phyloP scores from a whole-genome alignment of 2,797 vertebrate genomes.

The Amazona ochrocephala region DNA sequence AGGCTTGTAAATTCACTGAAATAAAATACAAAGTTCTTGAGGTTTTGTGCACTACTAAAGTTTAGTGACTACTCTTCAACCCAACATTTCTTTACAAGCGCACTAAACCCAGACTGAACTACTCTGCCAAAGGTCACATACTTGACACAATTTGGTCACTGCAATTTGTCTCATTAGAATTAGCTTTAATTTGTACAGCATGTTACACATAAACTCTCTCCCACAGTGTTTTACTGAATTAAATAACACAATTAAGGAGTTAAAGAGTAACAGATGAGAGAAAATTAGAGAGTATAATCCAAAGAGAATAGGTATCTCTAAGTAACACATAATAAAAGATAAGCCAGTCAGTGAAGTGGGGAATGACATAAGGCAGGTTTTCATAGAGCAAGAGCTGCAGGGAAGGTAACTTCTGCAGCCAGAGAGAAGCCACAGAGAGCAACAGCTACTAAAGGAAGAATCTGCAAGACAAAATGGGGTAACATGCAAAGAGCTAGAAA shows the following conservation, averaged over 20 bases:
- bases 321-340: not conserved
- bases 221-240: slow-evolving; percentile 19
- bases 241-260: slow-evolving; percentile 21
- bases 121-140: not conserved
- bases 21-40: not conserved
- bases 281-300: slow-evolving; percentile 2
- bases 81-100: not conserved
- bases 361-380: not conserved
- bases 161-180: slow-evolving; percentile 56
- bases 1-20: not conserved
- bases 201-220: slow-evolving; percentile 18
- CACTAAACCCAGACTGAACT: not conserved
- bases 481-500: not conserved
- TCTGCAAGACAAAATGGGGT: not conserved
- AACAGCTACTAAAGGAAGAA: not conserved
- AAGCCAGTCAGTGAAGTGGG: not conserved
- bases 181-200: slow-evolving; percentile 40
- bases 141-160: not conserved
- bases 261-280: slow-evolving; percentile 37
- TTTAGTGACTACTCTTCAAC: not conserved
- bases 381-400: not conserved
- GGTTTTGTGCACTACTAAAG: not conserved
- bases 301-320: slow-evolving; percentile 25
- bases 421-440: not conserved
- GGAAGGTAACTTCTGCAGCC: not conserved